Evolutionary conservation across 2,888 invertebrate species (phyloP).

Genomic region (Cloeon dipterum): DNA sequence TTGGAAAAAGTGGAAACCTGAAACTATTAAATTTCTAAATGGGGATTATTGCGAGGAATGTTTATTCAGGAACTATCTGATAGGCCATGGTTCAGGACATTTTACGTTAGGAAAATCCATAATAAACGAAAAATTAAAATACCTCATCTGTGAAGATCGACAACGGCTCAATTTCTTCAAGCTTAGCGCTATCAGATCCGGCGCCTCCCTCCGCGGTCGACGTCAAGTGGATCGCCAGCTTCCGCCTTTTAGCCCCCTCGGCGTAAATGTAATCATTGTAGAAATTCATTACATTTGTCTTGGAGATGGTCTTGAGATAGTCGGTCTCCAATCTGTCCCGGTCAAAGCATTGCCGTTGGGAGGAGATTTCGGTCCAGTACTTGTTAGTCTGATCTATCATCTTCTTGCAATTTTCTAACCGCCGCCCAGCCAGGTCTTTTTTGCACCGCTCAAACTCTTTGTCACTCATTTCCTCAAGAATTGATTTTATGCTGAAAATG

Average conservation of each 20-base stretch:
- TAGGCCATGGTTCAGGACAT: neutral
- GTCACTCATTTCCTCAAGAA: slow-evolving; percentile 44
- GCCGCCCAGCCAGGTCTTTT: slow-evolving; percentile 53
- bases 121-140: neutral
- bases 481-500: slow-evolving; percentile 37
- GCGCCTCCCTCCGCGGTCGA: slow-evolving; percentile 43
- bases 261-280: slow-evolving; percentile 34
- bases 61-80: too few species aligned
- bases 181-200: slow-evolving; percentile 16
- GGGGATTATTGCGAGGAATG: too few species aligned
- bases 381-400: slow-evolving; percentile 42
- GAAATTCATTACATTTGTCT: slow-evolving; percentile 56
- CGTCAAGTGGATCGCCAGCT: slow-evolving; percentile 50
- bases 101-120: too few species aligned
- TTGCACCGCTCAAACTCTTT: slow-evolving; percentile 68
- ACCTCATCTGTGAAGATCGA: neutral
- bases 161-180: too few species aligned
- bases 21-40: too few species aligned
- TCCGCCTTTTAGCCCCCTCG: slow-evolving; percentile 29
- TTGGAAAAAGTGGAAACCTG: too few species aligned
- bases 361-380: slow-evolving; percentile 66
- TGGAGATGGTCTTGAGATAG: slow-evolving; percentile 50
- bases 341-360: slow-evolving; percentile 81
- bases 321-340: slow-evolving; percentile 65
- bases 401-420: slow-evolving; percentile 80